Percentiles rank a stretch among this genome's conserved stretches.
Evolutionary conservation across 2,888 invertebrate species (phyloP).

Genomic region (Mylabris sibirica): DNA sequence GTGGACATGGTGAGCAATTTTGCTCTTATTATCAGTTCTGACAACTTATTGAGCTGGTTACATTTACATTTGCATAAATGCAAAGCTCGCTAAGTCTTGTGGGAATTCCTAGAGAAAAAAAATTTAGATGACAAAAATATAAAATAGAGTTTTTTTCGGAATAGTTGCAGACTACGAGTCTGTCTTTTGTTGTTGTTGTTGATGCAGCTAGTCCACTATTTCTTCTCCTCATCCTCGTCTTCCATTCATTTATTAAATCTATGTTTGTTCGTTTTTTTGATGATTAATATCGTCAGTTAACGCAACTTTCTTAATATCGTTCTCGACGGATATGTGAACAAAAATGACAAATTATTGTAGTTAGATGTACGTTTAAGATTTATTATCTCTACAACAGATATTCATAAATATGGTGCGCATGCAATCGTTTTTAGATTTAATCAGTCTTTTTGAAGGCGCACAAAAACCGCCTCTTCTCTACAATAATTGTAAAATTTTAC

Average conservation of each 20-base stretch:
- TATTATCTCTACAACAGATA: conserved; percentile 20
- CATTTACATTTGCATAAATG: too few species aligned
- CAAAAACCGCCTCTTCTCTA: too few species aligned
- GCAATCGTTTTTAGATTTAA: neutral
- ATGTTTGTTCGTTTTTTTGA: neutral
- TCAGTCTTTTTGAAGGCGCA: neutral
- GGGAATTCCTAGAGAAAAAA: too few species aligned
- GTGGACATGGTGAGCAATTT: conserved; percentile 19
- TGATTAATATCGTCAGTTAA: conserved; percentile 31
- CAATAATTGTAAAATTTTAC: too few species aligned
- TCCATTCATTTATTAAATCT: neutral
- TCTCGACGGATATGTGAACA: conserved; percentile 31
- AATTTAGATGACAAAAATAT: too few species aligned
- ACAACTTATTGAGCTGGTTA: too few species aligned
- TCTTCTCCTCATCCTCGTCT: neutral
- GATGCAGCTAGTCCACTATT: neutral
- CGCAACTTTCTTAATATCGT: conserved; percentile 29
- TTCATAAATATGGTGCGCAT: neutral
- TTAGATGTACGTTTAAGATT: conserved; percentile 10
- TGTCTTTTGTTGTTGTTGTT: conserved; percentile 4
- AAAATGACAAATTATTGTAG: conserved; percentile 28
- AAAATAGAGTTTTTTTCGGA: too few species aligned
- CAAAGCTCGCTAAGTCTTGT: too few species aligned
- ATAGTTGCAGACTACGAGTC: too few species aligned
- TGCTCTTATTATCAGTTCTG: conserved; percentile 15